Evolutionary conservation across 2,888 invertebrate genomes (phyloP).

Genomic region (Smittia aterrima): DNA sequence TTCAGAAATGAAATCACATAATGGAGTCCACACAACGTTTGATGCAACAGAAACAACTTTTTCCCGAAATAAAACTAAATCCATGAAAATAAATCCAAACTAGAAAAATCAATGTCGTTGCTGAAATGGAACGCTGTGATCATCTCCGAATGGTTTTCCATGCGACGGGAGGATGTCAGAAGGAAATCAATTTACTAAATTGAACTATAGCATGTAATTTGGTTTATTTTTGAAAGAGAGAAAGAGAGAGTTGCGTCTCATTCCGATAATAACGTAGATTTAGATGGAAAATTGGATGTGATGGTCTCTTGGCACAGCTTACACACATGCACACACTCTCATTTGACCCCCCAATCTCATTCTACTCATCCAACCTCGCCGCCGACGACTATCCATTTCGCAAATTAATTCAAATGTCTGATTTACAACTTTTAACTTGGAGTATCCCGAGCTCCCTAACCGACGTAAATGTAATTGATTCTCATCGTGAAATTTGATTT

Average conservation of each 20-base stretch:
- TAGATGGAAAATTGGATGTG: conserved; percentile 36
- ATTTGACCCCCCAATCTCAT: too few relatives aligned
- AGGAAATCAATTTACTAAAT: conserved; percentile 40
- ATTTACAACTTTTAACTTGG: conserved; percentile 41
- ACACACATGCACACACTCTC: background rate
- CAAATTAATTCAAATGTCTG: conserved; percentile 41
- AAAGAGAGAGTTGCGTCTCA: background rate
- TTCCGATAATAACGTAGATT: conserved; percentile 4
- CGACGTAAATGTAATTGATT: conserved; percentile 32
- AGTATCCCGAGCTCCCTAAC: conserved; percentile 7
- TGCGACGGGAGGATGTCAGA: background rate
- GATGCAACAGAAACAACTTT: background rate
- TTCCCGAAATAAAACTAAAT: too few relatives aligned
- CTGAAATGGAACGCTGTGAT: background rate
- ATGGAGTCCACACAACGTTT: too few relatives aligned
- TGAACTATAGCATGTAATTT: conserved; percentile 41
- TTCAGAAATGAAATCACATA: too few relatives aligned
- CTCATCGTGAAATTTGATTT: background rate
- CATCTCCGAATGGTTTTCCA: conserved; percentile 11
- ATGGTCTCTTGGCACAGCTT: conserved; percentile 17
- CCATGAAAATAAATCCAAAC: too few relatives aligned
- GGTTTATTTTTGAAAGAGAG: conserved; percentile 33
- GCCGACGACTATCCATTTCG: conserved; percentile 28
- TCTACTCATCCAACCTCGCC: too few relatives aligned
- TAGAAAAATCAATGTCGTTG: conserved; percentile 3